Conservation (phyloP, 2,888 invertebrate species). For the Drosophila neotestacea region DNA sequence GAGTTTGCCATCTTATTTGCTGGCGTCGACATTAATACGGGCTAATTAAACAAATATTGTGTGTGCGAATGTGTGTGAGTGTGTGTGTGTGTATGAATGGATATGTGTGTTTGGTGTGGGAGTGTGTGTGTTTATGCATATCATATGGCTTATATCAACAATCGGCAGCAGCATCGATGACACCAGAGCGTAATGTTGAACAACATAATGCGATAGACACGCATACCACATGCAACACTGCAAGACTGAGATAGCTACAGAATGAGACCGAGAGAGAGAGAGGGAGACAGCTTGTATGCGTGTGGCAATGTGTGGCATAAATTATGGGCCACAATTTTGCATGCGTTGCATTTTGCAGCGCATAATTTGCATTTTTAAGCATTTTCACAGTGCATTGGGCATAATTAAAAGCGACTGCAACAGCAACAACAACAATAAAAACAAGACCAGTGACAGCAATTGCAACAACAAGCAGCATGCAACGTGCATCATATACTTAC, state of each 20-base stretch:
- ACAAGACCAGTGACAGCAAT: background rate
- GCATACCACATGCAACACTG: slow-evolving; percentile 21
- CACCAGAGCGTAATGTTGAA: slow-evolving; percentile 61
- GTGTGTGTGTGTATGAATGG: background rate
- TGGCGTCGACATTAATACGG: slow-evolving; percentile 72
- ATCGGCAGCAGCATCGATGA: slow-evolving; percentile 50
- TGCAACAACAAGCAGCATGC: background rate
- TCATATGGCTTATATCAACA: slow-evolving; percentile 64
- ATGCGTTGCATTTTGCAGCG: slow-evolving; percentile 72
- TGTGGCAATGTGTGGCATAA: slow-evolving; percentile 57
- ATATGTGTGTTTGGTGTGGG: slow-evolving; percentile 8
- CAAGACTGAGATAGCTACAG: slow-evolving; percentile 15
- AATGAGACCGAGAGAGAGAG: slow-evolving; percentile 11
- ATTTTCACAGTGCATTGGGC: slow-evolving; percentile 75
- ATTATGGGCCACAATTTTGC: slow-evolving; percentile 70
- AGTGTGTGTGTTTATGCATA: slow-evolving; percentile 43
- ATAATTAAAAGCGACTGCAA: slow-evolving; percentile 67
- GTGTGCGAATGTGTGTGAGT: background rate
- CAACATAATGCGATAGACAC: slow-evolving; percentile 68
- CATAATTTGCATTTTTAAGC: slow-evolving; percentile 79
- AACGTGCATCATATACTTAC: background rate
- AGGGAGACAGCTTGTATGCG: slow-evolving; percentile 2
- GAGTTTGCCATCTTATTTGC: slow-evolving; percentile 65
- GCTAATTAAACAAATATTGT: slow-evolving; percentile 77
- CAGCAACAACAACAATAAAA: slow-evolving; percentile 10